phyloP scores from a whole-genome alignment of 2,888 invertebrate genomes.

The Heliothis peltigera region DNA sequence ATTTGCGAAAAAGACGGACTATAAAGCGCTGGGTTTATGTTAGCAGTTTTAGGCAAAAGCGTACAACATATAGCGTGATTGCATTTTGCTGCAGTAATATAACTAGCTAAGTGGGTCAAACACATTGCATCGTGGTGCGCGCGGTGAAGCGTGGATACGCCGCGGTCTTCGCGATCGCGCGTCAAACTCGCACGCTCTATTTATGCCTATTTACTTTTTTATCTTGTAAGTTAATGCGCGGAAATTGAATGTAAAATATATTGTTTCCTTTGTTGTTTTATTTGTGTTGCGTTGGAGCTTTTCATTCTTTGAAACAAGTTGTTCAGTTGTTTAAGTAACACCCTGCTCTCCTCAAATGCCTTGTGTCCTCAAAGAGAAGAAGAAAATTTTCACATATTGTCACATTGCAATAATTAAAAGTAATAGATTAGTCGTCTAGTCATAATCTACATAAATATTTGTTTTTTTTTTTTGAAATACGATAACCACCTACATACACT shows the following conservation, averaged over 20 bases:
- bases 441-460: slow-evolving; percentile 9
- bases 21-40: slow-evolving; percentile 50
- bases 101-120: slow-evolving; percentile 80
- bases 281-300: slow-evolving; percentile 6
- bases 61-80: slow-evolving; percentile 55
- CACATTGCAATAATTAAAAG: slow-evolving; percentile 22
- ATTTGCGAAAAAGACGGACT: slow-evolving; percentile 39
- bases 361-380: no score
- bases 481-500: no score
- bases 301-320: not conserved
- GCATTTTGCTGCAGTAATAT: slow-evolving; percentile 72
- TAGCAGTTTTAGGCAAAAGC: slow-evolving; percentile 49
- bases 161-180: slow-evolving; percentile 80
- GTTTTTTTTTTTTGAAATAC: no score
- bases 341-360: no score
- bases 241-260: slow-evolving; percentile 48
- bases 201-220: slow-evolving; percentile 75
- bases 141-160: slow-evolving; percentile 78
- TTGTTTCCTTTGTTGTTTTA: slow-evolving; percentile 12
- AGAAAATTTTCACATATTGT: no score
- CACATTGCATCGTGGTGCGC: slow-evolving; percentile 84
- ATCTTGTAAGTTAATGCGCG: slow-evolving; percentile 53
- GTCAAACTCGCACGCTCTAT: slow-evolving; percentile 85
- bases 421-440: slow-evolving; percentile 7
- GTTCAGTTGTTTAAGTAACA: no score